phyloP scores from a whole-genome alignment of 2,797 vertebrate species.

The Vultur gryphus region DNA sequence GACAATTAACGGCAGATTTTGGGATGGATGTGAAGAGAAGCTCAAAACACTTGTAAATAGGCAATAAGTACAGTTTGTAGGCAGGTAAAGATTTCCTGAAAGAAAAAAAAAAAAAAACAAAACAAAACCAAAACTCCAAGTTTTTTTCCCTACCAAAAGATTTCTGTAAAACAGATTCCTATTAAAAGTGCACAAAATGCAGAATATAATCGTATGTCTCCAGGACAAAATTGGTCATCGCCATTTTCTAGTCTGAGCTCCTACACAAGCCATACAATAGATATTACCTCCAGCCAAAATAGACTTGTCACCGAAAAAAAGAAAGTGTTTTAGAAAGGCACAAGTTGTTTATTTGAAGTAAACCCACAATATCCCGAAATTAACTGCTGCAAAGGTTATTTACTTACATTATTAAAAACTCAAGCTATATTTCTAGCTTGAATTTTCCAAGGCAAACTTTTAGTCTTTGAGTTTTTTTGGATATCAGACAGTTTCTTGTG shows the following conservation, averaged over 20 bases:
- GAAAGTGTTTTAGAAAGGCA: neutral
- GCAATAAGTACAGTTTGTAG: neutral
- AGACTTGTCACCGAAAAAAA: neutral
- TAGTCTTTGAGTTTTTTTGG: neutral
- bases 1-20: neutral
- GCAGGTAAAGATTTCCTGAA: neutral
- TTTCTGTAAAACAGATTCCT: neutral
- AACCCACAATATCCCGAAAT: neutral
- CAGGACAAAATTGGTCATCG: neutral
- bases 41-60: neutral
- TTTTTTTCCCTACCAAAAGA: neutral
- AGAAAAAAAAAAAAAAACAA: neutral
- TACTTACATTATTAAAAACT: neutral
- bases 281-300: neutral
- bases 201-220: neutral
- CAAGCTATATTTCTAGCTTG: neutral
- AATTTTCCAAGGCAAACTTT: neutral
- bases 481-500: neutral
- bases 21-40: neutral
- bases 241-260: neutral
- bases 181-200: neutral
- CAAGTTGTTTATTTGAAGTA: neutral
- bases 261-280: neutral
- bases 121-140: neutral
- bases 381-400: neutral